Evolutionary conservation across 2,888 invertebrate genomes (phyloP), one percentile per base, ranked within the genome.

Genomic region (Thera obeliscata): DNA sequence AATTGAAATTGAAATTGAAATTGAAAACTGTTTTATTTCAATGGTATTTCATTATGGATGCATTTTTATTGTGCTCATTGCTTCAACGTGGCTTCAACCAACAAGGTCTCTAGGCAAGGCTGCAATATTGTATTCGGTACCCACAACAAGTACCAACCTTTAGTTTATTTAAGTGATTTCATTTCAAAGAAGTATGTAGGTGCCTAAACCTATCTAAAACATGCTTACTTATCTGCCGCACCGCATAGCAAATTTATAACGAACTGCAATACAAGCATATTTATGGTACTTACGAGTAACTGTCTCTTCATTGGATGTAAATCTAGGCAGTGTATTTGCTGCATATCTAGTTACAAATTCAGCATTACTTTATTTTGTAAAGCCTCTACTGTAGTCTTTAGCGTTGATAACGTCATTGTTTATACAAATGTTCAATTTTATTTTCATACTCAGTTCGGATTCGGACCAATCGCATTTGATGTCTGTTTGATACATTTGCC

Each of bases 1-100:
- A n/a, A n/a, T n/a, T n/a, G n/a, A n/a, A n/a, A n/a, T n/a, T n/a
- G n/a, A n/a, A n/a, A n/a, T 50, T 12, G 64, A 60, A 50, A 66
- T 61, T 69, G 59, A 66, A 56, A 59, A 59, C 62, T 11, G 60
- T 63, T 58, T 58, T 11, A 59, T 64, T 52, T 50, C 59, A 64
- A 72, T 69, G 65, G 61, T 60, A 52, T 61, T 56, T 49, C 57
- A 67, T 60, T 68, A 59, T 63, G 60, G 59, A 71, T 66, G 68
- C 63, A 62, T 66, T 73, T 22, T 72, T 71, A 74, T 74, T 68
- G 69, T 63, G 54, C 52, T 66, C 61, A 65, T 71, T 71, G 63
- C 55, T 64, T 69, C 66, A 48, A 48, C 41, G 22, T 22, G 22
- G 22, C 22, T 22, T 22, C 22, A 22, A 22, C 22, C 33, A 33